Evolutionary conservation across 2,888 invertebrate genomes (phyloP).

Genomic region (Eurois occulta): DNA sequence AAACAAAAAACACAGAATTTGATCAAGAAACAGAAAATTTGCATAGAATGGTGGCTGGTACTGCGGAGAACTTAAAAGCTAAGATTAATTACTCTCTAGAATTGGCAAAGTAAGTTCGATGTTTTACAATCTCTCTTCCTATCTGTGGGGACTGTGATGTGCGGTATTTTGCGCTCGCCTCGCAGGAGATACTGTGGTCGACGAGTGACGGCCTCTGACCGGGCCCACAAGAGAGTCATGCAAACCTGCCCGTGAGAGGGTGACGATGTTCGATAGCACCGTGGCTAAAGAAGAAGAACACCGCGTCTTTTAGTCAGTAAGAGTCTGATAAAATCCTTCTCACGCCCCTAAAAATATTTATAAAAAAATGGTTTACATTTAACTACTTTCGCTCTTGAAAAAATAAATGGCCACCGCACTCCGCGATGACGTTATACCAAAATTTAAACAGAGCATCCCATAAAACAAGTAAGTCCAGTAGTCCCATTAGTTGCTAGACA

Average conservation of each 20-base stretch:
- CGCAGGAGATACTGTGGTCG: neutral
- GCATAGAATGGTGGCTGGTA: slow-evolving; percentile 78
- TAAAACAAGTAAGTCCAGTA: too few relatives aligned
- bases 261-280: neutral
- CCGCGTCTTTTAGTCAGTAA: too few relatives aligned
- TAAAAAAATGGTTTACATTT: too few relatives aligned
- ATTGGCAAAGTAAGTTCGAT: slow-evolving; percentile 78
- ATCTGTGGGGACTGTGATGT: neutral
- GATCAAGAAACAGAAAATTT: slow-evolving; percentile 83
- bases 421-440: neutral
- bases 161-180: neutral
- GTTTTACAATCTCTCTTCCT: neutral
- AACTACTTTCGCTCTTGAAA: neutral
- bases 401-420: neutral
- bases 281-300: neutral
- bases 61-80: slow-evolving; percentile 81
- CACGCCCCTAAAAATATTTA: too few relatives aligned
- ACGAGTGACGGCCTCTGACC: neutral
- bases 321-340: too few relatives aligned
- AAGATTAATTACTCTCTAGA: slow-evolving; percentile 80
- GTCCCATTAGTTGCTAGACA: neutral
- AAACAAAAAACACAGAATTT: slow-evolving; percentile 80
- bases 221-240: neutral
- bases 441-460: neutral
- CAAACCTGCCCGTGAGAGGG: neutral